Evolutionary conservation across 2,888 invertebrate genomes (phyloP), one percentile per base, ranked within the genome.

Genomic region (Cryptocephalus moraei): DNA sequence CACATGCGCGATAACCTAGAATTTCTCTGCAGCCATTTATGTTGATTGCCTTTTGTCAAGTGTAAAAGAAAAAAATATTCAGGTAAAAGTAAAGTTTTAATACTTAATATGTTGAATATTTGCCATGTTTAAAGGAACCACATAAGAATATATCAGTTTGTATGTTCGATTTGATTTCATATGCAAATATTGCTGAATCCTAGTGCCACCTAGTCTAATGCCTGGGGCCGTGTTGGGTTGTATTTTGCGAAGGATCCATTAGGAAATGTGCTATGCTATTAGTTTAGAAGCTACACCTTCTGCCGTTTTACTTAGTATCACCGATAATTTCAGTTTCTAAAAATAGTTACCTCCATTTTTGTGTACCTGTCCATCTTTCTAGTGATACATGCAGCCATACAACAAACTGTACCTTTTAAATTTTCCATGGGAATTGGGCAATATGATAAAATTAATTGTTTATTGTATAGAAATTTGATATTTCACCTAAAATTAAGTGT

Each of bases 1-100:
- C 62, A 62, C 70, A 68, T 63, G 70, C 70, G 70, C 66, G 66
- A 60, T 63, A 61, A 64, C 66, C 66, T 68, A 67, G 63, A 67
- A 69, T 70, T 67, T 65, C 62, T 62, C 62, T 68, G 69, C 71
- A 69, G 72, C 72, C 72, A 72, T 72, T 72, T 70, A 62, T 70
- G 71, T 71, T 72, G 70, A 70, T 71, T 66, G 67, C 67, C 65
- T 68, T 63, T 65, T 67, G 63, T 63, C 62, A 59, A 63, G 62
- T 64, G 66, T 65, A 62, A 64, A 65, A 58, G 62, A 63, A 60
- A 58, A 60, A 59, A 61, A 65, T 61, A 61, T 63, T 64, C 67
- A 70, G 69, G 69, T 70, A 64, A 63, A 55, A 36, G n/a, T 36
- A 55, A 41, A 14, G 9, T 44, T 22, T 6, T 22, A 22, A 6